Conservation (phyloP, 1,140 invertebrate species). For the Lepidurus apus region DNA sequence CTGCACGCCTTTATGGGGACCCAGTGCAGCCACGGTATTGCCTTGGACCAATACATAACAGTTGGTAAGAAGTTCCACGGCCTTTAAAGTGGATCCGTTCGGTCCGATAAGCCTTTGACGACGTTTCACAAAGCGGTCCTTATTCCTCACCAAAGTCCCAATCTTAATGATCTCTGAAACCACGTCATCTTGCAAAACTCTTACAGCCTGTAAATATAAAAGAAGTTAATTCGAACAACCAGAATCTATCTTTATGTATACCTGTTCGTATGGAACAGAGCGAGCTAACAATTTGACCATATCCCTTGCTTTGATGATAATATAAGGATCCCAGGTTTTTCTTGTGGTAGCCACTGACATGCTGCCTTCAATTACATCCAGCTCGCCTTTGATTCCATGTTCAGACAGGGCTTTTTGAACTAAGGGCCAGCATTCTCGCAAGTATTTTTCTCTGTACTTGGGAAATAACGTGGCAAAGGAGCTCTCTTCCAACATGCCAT, state of each 20-base stretch:
- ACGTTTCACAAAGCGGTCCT: conserved; percentile 93
- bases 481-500: conserved; percentile 69
- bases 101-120: conserved; percentile 92
- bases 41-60: conserved; percentile 98
- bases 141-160: conserved; percentile 79
- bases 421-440: conserved; percentile 92
- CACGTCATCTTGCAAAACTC: conserved; percentile 79
- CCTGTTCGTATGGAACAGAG: conserved; percentile 93
- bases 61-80: conserved; percentile 94
- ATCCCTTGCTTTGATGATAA: conserved; percentile 94
- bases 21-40: conserved; percentile 93
- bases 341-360: conserved; percentile 93
- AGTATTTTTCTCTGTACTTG: conserved; percentile 93
- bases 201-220: conserved; percentile 51
- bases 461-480: conserved; percentile 77
- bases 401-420: conserved; percentile 77
- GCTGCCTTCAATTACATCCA: conserved; percentile 91
- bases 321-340: conserved; percentile 98
- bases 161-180: conserved; percentile 97
- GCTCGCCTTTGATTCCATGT: conserved; percentile 76
- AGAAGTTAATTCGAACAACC: too few relatives aligned
- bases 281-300: conserved; percentile 90
- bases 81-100: conserved; percentile 94
- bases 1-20: conserved; percentile 88
- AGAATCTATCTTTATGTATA: background rate